Evolutionary conservation across 2,888 invertebrate genomes (phyloP).

Genomic region (Drosophila prolongata): DNA sequence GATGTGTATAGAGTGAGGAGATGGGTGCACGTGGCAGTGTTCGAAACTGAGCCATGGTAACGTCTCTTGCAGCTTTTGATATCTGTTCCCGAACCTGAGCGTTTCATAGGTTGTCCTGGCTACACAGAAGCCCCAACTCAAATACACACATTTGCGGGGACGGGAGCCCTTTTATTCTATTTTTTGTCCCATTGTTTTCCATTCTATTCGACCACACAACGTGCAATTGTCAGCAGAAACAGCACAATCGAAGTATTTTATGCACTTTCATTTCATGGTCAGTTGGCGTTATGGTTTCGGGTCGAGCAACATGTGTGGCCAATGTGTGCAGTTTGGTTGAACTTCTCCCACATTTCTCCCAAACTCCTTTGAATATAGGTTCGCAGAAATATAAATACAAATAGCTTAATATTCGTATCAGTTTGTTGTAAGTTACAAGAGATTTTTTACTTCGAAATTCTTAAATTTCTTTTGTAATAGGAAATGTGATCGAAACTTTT

Average conservation of each 20-base stretch:
- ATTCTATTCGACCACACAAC: constrained; percentile 72
- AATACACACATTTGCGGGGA: constrained; percentile 13
- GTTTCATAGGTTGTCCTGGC: constrained; percentile 25
- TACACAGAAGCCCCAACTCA: constrained; percentile 4
- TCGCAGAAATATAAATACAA: neutral
- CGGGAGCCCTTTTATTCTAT: constrained; percentile 4
- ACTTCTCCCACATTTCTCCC: neutral
- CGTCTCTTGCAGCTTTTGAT: constrained; percentile 19
- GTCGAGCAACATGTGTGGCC: constrained; percentile 62
- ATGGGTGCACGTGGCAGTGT: constrained; percentile 29
- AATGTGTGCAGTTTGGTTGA: constrained; percentile 39
- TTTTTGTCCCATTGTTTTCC: constrained; percentile 27
- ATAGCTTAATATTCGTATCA: neutral
- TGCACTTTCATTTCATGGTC: constrained; percentile 79
- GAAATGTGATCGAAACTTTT: no score
- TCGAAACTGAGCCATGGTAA: constrained; percentile 27
- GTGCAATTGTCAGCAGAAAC: constrained; percentile 70
- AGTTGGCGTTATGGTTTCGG: constrained; percentile 71
- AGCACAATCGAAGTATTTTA: constrained; percentile 67
- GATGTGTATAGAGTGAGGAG: neutral
- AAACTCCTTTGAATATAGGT: neutral
- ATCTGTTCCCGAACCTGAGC: neutral
- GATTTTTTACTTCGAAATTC: no score
- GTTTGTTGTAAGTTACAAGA: neutral
- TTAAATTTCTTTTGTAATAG: no score